Conservation (phyloP, 1,140 invertebrate species). For the Physella acuta region DNA sequence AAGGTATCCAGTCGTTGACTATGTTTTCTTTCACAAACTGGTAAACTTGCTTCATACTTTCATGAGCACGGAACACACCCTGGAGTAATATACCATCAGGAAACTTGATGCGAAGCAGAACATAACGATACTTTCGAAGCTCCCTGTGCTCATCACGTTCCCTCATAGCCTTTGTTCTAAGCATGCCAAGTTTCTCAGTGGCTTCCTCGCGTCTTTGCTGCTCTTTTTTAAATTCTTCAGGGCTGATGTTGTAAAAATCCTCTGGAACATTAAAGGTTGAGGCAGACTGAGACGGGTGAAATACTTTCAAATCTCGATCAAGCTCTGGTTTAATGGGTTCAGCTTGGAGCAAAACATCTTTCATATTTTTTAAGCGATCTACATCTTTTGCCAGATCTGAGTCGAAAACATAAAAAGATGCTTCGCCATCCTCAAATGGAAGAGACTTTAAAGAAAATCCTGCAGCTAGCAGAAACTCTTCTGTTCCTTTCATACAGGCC, state of each 20-base stretch:
- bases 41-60: conserved; percentile 43
- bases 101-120: conserved; percentile 81
- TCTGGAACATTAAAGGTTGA: conserved; percentile 70
- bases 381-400: conserved; percentile 42
- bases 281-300: conserved; percentile 74
- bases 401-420: conserved; percentile 52
- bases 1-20: conserved; percentile 56
- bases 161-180: conserved; percentile 89
- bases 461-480: conserved; percentile 80
- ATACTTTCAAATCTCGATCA: conserved; percentile 81
- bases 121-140: conserved; percentile 80
- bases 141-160: conserved; percentile 81
- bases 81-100: conserved; percentile 70
- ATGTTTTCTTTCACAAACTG: conserved; percentile 53
- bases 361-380: conserved; percentile 66
- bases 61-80: conserved; percentile 53
- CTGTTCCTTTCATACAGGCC: conserved; percentile 73
- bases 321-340: conserved; percentile 81
- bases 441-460: conserved; percentile 69
- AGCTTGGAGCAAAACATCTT: conserved; percentile 74
- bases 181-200: conserved; percentile 76
- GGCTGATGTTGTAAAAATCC: conserved; percentile 78
- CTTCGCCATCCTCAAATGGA: conserved; percentile 50
- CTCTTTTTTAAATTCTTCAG: conserved; percentile 83
- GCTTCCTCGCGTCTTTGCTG: conserved; percentile 71